Evolutionary conservation across 2,888 invertebrate species (phyloP).

Genomic region (Pristionchus entomophagus): DNA sequence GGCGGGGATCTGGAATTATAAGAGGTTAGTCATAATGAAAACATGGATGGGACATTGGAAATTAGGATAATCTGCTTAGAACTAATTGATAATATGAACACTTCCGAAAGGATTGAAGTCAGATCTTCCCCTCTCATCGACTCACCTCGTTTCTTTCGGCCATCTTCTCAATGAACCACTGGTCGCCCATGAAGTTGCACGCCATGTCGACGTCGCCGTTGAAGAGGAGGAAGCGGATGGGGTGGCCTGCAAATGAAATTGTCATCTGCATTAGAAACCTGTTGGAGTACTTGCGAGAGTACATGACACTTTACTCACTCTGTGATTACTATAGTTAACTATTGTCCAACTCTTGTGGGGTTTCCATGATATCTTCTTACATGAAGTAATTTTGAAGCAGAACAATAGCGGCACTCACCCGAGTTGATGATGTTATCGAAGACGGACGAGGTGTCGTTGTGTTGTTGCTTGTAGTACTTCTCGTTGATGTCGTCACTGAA

Average conservation of each 20-base stretch:
- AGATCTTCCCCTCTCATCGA: neutral
- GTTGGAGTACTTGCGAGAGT: no score
- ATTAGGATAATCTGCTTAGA: no score
- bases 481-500: constrained; percentile 68
- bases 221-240: constrained; percentile 65
- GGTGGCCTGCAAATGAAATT: constrained; percentile 42
- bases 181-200: constrained; percentile 69
- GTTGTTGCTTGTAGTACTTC: constrained; percentile 64
- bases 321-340: no score
- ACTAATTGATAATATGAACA: no score
- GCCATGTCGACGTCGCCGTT: constrained; percentile 72
- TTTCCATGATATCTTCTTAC: no score
- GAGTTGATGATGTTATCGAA: constrained; percentile 63
- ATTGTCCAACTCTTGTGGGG: no score
- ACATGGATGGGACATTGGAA: no score
- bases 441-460: constrained; percentile 68
- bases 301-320: no score
- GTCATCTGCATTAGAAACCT: no score
- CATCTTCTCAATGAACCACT: constrained; percentile 68
- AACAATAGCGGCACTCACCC: no score
- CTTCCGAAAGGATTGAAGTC: neutral
- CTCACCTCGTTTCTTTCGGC: neutral
- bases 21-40: no score
- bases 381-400: no score
- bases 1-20: constrained; percentile 50